Evolutionary conservation across 2,888 invertebrate genomes (phyloP).

Genomic region (Hemistola chrysoprasaria): DNA sequence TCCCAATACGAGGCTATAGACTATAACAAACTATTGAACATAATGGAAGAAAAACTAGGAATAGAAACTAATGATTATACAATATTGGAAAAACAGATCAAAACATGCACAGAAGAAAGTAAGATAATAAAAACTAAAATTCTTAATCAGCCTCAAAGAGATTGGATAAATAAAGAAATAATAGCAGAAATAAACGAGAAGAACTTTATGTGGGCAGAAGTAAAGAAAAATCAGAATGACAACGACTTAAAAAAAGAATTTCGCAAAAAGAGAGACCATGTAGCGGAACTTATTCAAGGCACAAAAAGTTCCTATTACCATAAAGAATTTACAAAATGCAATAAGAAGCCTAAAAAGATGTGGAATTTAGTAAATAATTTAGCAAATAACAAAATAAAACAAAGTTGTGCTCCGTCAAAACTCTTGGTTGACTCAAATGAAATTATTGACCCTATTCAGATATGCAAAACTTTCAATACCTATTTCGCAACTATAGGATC

Average conservation of each 20-base stretch:
- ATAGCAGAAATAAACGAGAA: slow-evolving; percentile 24
- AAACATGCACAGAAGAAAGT: background rate
- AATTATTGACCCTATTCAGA: slow-evolving; percentile 14
- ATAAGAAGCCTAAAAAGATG: slow-evolving; percentile 22
- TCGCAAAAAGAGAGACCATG: slow-evolving; percentile 8
- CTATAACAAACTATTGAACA: slow-evolving; percentile 9
- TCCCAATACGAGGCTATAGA: slow-evolving; percentile 8
- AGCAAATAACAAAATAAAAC: slow-evolving; percentile 16
- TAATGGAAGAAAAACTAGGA: background rate
- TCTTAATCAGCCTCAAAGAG: slow-evolving; percentile 2
- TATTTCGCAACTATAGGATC: slow-evolving; percentile 21
- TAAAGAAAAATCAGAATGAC: slow-evolving; percentile 18
- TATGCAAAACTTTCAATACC: slow-evolving; percentile 26
- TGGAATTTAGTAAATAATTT: slow-evolving; percentile 28
- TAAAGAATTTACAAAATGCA: slow-evolving; percentile 17
- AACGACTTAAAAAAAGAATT: slow-evolving; percentile 11
- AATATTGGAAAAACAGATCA: no score
- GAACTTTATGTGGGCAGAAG: slow-evolving; percentile 23
- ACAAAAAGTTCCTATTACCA: slow-evolving; percentile 18
- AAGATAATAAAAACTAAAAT: slow-evolving; percentile 24
- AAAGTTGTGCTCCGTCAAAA: background rate
- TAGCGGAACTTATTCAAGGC: slow-evolving; percentile 5
- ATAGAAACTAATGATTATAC: no score
- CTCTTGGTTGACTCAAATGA: background rate
- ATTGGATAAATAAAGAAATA: slow-evolving; percentile 30